phyloP scores from a whole-genome alignment of 2,113 vertebrate species.

The Tupaia tana region DNA sequence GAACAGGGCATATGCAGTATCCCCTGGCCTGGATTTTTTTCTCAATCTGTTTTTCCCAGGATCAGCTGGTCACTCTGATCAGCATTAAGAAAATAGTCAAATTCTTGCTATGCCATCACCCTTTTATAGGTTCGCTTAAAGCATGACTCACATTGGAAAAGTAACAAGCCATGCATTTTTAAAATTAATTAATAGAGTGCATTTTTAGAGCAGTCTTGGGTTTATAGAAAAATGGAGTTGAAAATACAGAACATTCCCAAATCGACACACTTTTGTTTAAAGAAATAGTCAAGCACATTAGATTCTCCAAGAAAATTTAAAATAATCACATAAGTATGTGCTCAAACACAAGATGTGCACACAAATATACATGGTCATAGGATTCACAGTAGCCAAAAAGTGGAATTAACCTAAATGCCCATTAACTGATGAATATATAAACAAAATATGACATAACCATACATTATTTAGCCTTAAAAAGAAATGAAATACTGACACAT shows the following conservation, averaged over 20 bases:
- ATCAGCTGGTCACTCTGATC: not conserved
- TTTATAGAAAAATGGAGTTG: not conserved
- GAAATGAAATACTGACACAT: not conserved
- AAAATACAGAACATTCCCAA: not conserved
- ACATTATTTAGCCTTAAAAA: not conserved
- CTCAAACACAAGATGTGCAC: not conserved
- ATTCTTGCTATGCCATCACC: not conserved
- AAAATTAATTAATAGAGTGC: not conserved
- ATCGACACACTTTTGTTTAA: conserved; percentile 7
- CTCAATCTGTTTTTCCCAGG: not conserved
- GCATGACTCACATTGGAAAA: not conserved
- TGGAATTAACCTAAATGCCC: not conserved
- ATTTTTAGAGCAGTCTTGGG: conserved; percentile 16
- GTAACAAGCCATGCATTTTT: not conserved
- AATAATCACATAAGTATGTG: not conserved
- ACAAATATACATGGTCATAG: not conserved
- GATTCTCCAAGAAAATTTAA: not conserved
- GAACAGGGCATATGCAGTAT: not conserved
- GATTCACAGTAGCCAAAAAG: not conserved
- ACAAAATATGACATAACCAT: not conserved
- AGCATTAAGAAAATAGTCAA: not conserved
- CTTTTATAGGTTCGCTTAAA: not conserved
- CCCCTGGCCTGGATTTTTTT: not conserved
- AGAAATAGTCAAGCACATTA: conserved; percentile 2
- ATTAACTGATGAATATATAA: not conserved